Conservation (phyloP, 2,888 invertebrate species). For the Acanthosepion pharaonis region DNA sequence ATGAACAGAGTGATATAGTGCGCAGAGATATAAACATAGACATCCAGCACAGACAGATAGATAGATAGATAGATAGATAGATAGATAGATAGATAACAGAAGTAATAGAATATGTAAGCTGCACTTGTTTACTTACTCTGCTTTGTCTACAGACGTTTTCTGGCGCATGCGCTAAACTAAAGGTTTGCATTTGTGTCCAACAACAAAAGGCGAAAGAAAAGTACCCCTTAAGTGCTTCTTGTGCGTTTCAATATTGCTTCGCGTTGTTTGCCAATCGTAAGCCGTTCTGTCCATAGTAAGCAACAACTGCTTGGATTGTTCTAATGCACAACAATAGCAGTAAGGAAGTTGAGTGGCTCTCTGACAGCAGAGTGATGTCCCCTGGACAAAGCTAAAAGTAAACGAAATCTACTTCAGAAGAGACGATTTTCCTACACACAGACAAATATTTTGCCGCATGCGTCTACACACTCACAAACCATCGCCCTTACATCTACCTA, state of each 20-base stretch:
- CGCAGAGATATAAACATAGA: too few species aligned
- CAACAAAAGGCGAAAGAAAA: background rate
- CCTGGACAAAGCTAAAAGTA: background rate
- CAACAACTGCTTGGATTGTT: background rate
- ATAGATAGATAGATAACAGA: too few species aligned
- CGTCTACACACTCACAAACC: background rate
- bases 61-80: too few species aligned
- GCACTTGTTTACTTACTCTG: conserved; percentile 13
- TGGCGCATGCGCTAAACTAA: background rate
- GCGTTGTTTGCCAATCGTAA: conserved; percentile 9
- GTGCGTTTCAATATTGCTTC: background rate
- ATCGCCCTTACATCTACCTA: too few species aligned
- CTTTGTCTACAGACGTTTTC: background rate
- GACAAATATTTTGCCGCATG: background rate
- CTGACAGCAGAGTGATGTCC: background rate
- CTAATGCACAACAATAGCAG: background rate
- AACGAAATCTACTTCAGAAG: background rate
- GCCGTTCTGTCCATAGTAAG: background rate
- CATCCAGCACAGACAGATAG: too few species aligned
- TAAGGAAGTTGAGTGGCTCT: background rate
- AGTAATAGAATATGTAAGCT: background rate
- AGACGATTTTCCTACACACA: background rate
- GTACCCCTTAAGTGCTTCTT: background rate
- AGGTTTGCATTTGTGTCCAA: background rate
- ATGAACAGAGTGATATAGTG: too few species aligned